Evolutionary conservation across 2,113 vertebrate species (phyloP).

Genomic region (Quiscalus mexicanus): DNA sequence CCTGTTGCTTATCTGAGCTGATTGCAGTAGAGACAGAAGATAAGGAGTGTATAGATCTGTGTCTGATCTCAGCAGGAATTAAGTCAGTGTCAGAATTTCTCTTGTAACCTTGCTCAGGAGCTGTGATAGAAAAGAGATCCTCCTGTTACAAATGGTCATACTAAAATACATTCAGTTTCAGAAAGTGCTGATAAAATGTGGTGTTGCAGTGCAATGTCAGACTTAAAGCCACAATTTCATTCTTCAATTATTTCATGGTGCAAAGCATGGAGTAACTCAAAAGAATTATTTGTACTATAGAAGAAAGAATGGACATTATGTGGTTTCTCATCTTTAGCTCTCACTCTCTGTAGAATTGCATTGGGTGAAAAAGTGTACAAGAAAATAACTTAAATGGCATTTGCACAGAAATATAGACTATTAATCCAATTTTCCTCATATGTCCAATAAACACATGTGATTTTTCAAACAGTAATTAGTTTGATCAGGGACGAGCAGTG

Average conservation of each 20-base stretch:
- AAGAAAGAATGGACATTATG: neutral
- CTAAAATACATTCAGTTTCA: neutral
- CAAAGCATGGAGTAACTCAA: neutral
- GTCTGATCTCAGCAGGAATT: neutral
- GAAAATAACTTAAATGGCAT: neutral
- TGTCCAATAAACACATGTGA: neutral
- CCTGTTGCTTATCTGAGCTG: neutral
- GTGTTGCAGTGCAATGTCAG: neutral
- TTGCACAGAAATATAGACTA: neutral
- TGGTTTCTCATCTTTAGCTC: neutral
- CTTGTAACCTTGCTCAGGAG: neutral
- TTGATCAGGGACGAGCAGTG: neutral
- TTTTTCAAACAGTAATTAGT: neutral
- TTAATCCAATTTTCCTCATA: neutral
- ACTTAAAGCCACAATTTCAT: neutral
- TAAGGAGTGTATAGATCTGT: neutral
- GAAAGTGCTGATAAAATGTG: neutral
- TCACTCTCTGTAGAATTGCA: neutral
- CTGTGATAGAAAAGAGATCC: neutral
- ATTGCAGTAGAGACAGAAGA: neutral
- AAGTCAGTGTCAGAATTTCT: neutral
- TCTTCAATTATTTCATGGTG: neutral
- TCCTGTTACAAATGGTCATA: neutral
- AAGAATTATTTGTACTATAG: neutral
- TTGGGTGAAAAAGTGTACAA: neutral